Evolutionary conservation across 2,888 invertebrate species (phyloP), one percentile per base, ranked within the genome.

Genomic region (Scelioninae gen. 1): DNA sequence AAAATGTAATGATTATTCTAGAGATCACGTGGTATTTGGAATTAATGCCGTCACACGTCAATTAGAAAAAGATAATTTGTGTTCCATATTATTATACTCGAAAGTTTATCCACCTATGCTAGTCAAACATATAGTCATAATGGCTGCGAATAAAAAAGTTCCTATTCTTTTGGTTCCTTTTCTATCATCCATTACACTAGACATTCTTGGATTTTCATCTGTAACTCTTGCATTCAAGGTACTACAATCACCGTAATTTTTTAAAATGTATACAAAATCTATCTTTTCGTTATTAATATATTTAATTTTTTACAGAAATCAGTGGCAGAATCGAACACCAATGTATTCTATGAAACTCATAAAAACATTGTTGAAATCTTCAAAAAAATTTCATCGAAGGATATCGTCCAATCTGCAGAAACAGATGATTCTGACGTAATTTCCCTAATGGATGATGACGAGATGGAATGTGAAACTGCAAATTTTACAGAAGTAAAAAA

Each of bases 171-270:
- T 92, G 6, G 49, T 91, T 16, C 85, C 90, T n/a, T 88, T 86
- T 75, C 78, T 92, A 10, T 92, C 91, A 76, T 82, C 60, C 31
- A 16, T 87, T n/a, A 89, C 87, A 3, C 72, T 88, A 13, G 85
- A 87, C 49, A 86, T 85, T 15, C 68, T 91, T 15, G 89, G 90
- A 53, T 91, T 90, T 85, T 81, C 90, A 40, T 82, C 88, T 58
- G 88, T 88, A 43, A 89, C 89, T 45, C 72, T 90, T 71, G 90
- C 86, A 53, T 82, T 92, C 5, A 91, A 89, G 86, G 91, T 92
- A 88, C 31, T n/a, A 15, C n/a, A n/a, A n/a, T 43, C 5, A 16
- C 4, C 15, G 1, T 47, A 7, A 7, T 47, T 11, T 16, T 16
- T 15, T 16, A 9, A 47, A 16, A 4, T 47, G 1, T 47, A 16